phyloP scores from a whole-genome alignment of 2,888 invertebrate species.

The Sepioteuthis lessoniana region DNA sequence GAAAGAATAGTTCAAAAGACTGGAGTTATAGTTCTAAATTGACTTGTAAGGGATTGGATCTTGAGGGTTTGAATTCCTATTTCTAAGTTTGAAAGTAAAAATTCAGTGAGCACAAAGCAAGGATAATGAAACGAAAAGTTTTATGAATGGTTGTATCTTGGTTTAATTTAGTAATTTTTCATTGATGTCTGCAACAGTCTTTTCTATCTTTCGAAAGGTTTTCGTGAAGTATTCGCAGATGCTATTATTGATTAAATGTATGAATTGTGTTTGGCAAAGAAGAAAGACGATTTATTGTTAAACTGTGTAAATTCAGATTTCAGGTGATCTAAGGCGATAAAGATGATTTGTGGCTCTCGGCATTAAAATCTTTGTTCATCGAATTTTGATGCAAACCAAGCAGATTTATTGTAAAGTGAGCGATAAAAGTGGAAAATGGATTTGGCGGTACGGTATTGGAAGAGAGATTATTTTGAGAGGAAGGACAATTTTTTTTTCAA shows the following conservation, averaged over 20 bases:
- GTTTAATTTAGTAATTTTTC: too few species aligned
- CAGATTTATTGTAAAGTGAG: neutral
- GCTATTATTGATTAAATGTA: neutral
- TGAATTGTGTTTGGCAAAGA: neutral
- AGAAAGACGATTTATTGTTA: neutral
- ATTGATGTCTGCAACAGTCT: neutral
- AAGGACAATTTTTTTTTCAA: neutral
- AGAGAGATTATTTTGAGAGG: neutral
- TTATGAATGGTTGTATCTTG: too few species aligned
- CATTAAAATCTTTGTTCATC: neutral
- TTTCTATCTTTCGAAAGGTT: neutral
- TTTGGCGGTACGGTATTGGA: neutral
- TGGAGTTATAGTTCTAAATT: too few species aligned
- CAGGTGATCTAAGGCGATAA: neutral
- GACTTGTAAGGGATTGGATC: too few species aligned
- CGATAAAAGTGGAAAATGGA: neutral
- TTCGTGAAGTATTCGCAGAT: neutral
- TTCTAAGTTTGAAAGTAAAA: too few species aligned
- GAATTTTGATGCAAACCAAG: neutral
- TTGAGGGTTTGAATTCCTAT: too few species aligned
- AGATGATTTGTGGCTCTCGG: neutral
- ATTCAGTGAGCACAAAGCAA: too few species aligned
- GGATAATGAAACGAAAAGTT: too few species aligned
- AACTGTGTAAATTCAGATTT: conserved; percentile 1
- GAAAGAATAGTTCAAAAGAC: too few species aligned